A percentile compares a stretch with the other conserved stretches of the same genome.
These are phyloP conservation scores for Acanthosepion lycidas DNA, from an alignment of 2,888 invertebrate species.

Conservation along the genomic window DNA sequence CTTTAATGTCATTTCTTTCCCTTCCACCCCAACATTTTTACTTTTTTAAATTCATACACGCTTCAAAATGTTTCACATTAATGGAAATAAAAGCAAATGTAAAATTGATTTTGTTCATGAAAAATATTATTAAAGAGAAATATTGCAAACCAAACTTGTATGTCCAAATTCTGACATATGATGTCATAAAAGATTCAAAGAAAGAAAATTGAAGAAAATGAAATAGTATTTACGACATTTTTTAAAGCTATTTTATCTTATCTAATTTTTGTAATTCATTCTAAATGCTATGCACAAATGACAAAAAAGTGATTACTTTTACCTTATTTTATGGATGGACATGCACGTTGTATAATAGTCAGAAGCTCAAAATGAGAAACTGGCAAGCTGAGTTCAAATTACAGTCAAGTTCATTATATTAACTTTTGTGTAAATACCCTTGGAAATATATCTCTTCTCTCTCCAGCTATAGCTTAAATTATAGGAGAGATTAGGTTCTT, in stretches of 20 bases:
- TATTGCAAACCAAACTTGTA: background rate
- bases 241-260: background rate
- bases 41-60: background rate
- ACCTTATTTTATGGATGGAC: background rate
- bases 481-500: too few relatives aligned
- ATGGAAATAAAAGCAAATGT: slow-evolving; percentile 33
- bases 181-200: background rate
- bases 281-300: background rate
- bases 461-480: too few relatives aligned
- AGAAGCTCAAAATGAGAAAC: too few relatives aligned
- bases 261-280: background rate
- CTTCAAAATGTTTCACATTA: slow-evolving; percentile 21
- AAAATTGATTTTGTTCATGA: background rate
- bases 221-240: background rate
- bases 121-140: background rate
- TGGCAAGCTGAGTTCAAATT: too few relatives aligned
- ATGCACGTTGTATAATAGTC: too few relatives aligned
- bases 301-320: background rate
- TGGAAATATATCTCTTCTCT: too few relatives aligned
- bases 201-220: background rate
- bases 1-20: background rate
- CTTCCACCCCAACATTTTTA: background rate
- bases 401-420: too few relatives aligned
- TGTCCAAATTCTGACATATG: background rate
- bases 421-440: too few relatives aligned